These are phyloP conservation scores for Aphidius ervi DNA, from an alignment of 1,140 invertebrate species.

Conservation along the genomic window DNA sequence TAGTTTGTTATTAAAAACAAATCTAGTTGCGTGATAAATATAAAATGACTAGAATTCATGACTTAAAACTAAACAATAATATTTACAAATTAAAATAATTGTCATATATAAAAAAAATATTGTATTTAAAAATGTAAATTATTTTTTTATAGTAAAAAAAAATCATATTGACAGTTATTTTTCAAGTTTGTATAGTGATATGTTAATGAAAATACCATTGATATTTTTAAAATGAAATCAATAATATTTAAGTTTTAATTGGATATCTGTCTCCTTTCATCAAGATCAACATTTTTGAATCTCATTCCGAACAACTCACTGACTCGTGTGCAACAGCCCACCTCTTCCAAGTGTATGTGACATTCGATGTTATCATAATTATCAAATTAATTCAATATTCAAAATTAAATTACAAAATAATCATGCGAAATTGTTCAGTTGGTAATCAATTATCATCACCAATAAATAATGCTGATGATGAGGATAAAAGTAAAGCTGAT, in stretches of 20 bases:
- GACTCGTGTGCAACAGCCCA: slow-evolving; percentile 75
- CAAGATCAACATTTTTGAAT: slow-evolving; percentile 93
- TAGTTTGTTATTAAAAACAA: neutral
- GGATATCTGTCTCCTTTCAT: slow-evolving; percentile 68
- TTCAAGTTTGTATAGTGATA: neutral
- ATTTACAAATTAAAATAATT: slow-evolving; percentile 3
- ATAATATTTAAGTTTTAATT: slow-evolving; percentile 34
- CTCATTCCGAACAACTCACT: slow-evolving; percentile 89
- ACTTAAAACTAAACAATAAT: slow-evolving; percentile 37
- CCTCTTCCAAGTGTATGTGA: slow-evolving; percentile 58
- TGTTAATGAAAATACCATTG: slow-evolving; percentile 6
- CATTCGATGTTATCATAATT: slow-evolving; percentile 24
- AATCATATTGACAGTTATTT: too few relatives aligned
- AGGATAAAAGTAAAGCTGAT: slow-evolving; percentile 58
- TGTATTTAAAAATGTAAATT: too few relatives aligned
- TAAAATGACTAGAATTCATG: slow-evolving; percentile 26
- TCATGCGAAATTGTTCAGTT: too few relatives aligned
- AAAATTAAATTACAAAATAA: too few relatives aligned
- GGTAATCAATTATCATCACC: slow-evolving; percentile 43
- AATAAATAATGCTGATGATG: slow-evolving; percentile 52
- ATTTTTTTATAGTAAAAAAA: too few relatives aligned
- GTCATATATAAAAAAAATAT: neutral
- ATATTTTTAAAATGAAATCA: slow-evolving; percentile 1
- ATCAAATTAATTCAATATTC: slow-evolving; percentile 16
- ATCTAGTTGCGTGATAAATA: neutral